Conservation (phyloP, 2,797 vertebrate species). For the Malurus leucopterus region DNA sequence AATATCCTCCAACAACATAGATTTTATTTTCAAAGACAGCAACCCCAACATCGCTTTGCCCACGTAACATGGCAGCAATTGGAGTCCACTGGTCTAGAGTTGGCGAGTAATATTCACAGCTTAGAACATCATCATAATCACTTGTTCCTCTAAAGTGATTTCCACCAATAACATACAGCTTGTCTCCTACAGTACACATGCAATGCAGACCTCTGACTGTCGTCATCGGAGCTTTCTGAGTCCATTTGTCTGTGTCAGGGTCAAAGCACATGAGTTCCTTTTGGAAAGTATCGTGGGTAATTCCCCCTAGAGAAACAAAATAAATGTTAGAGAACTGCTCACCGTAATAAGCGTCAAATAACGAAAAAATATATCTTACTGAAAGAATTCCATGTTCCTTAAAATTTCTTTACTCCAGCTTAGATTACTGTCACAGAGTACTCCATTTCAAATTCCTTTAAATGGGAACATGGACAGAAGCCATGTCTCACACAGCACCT, state of each 20-base stretch:
- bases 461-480: background rate
- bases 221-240: constrained; percentile 95
- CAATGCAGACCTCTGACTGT: constrained; percentile 95
- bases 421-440: background rate
- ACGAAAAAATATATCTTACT: background rate
- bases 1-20: constrained; percentile 97
- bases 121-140: constrained; percentile 96
- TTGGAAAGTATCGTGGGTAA: constrained; percentile 98
- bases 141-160: constrained; percentile 97
- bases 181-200: constrained; percentile 97
- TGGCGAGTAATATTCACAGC: constrained; percentile 97
- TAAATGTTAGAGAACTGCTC: background rate
- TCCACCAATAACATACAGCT: constrained; percentile 95
- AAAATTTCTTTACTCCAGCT: background rate
- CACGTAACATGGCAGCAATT: constrained; percentile 94
- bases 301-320: constrained; percentile 81
- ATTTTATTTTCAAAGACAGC: constrained; percentile 97
- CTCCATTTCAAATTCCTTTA: background rate
- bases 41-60: constrained; percentile 96
- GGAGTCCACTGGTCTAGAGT: constrained; percentile 95
- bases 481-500: background rate
- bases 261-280: constrained; percentile 99
- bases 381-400: background rate
- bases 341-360: background rate
- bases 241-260: constrained; percentile 97